Evolutionary conservation across 2,797 vertebrate genomes (phyloP).

Genomic region (Setipinna tenuifilis): DNA sequence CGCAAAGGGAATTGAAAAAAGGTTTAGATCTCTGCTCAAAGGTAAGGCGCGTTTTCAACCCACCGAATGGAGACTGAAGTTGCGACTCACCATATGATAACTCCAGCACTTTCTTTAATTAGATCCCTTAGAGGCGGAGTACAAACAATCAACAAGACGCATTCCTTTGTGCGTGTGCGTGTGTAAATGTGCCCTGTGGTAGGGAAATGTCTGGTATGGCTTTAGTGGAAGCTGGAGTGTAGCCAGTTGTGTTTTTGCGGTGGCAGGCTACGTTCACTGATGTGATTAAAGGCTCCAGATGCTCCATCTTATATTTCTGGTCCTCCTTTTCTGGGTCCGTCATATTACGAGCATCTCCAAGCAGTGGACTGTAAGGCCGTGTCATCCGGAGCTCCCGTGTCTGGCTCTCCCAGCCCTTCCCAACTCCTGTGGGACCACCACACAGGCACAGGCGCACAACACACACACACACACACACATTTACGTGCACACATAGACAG

Average conservation of each 20-base stretch:
- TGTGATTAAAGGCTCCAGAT: neutral
- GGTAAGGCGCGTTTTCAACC: neutral
- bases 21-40: conserved; percentile 11
- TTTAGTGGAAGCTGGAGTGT: neutral
- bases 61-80: neutral
- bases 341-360: neutral
- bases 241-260: neutral
- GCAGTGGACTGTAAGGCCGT: neutral
- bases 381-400: neutral
- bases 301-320: neutral
- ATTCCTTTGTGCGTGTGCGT: neutral
- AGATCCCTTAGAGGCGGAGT: neutral
- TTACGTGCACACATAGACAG: neutral
- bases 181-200: neutral
- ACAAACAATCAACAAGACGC: neutral
- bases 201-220: neutral
- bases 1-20: conserved; percentile 1
- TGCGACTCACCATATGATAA: neutral
- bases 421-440: neutral
- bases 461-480: neutral
- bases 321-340: neutral
- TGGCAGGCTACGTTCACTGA: neutral
- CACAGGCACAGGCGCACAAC: neutral
- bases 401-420: neutral
- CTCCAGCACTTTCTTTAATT: neutral